These are phyloP conservation scores for Thunnus maccoyii DNA, from an alignment of 2,113 vertebrate species.

Conservation along the genomic window DNA sequence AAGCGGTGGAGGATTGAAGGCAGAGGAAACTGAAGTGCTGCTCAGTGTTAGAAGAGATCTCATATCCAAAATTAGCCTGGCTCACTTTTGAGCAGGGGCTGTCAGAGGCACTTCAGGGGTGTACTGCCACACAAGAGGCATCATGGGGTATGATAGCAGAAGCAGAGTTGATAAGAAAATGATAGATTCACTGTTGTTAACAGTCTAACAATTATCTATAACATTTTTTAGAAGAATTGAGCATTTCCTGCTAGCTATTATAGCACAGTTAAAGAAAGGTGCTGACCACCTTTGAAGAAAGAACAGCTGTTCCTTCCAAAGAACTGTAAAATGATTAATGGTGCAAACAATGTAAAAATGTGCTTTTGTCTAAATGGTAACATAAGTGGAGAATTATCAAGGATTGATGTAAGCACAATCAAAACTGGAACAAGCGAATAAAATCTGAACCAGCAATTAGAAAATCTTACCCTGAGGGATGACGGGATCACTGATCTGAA, in stretches of 20 bases:
- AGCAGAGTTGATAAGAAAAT: slow-evolving; percentile 34
- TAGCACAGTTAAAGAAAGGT: slow-evolving; percentile 19
- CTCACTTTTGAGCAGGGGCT: slow-evolving; percentile 34
- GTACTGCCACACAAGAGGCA: slow-evolving; percentile 29
- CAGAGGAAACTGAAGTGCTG: slow-evolving; percentile 61
- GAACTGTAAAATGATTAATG: slow-evolving; percentile 51
- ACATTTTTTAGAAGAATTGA: background rate
- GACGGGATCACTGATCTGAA: slow-evolving; percentile 57
- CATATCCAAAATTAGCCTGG: slow-evolving; percentile 63
- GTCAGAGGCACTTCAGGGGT: slow-evolving; percentile 48
- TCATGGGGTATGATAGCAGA: slow-evolving; percentile 23
- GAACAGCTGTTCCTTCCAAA: slow-evolving; percentile 50
- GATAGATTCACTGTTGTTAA: slow-evolving; percentile 26
- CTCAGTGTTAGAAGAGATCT: slow-evolving; percentile 63
- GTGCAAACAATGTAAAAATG: slow-evolving; percentile 35
- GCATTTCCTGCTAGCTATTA: slow-evolving; percentile 3
- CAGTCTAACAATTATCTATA: slow-evolving; percentile 30
- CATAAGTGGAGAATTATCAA: slow-evolving; percentile 21
- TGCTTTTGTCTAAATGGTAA: slow-evolving; percentile 31
- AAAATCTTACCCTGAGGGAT: slow-evolving; percentile 26
- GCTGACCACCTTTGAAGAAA: slow-evolving; percentile 13
- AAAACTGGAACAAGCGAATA: slow-evolving; percentile 25
- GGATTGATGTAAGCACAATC: background rate
- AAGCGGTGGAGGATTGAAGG: slow-evolving; percentile 59
- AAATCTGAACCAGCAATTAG: slow-evolving; percentile 27